Evolutionary conservation across 2,888 invertebrate genomes (phyloP).

Genomic region (Tethea ocularis): DNA sequence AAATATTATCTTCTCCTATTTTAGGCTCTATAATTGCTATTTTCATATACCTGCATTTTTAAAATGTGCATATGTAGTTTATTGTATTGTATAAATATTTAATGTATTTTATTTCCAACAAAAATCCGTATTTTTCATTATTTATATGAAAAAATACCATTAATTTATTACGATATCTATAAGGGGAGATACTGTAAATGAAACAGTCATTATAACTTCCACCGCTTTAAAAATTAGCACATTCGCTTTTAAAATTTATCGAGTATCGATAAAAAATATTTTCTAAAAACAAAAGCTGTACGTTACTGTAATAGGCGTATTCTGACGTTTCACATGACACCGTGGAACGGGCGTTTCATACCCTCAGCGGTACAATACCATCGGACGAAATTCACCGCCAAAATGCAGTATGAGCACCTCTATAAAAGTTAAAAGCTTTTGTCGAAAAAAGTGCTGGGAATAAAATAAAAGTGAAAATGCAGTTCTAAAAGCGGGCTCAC

Average conservation of each 20-base stretch:
- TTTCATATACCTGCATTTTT: too few species aligned
- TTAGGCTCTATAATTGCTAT: too few species aligned
- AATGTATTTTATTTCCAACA: too few species aligned
- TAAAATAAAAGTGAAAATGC: conserved; percentile 67
- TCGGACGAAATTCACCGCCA: conserved; percentile 54
- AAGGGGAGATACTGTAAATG: neutral
- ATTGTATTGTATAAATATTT: too few species aligned
- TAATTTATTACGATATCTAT: neutral
- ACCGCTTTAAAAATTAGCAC: too few species aligned
- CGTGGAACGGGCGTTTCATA: conserved; percentile 22
- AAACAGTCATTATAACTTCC: neutral
- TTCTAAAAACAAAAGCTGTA: conserved; percentile 4
- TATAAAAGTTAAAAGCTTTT: conserved; percentile 80
- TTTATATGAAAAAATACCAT: too few species aligned
- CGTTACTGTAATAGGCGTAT: neutral
- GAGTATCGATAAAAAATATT: neutral
- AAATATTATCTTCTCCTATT: too few species aligned
- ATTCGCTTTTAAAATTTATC: neutral
- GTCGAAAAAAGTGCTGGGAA: conserved; percentile 65
- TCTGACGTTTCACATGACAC: conserved; percentile 13
- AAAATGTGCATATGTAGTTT: too few species aligned
- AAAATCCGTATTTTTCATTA: too few species aligned
- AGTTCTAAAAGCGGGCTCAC: conserved; percentile 63
- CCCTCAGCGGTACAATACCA: conserved; percentile 33
- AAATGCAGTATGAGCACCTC: conserved; percentile 66